Base-by-base conservation (phyloP, 2,888 invertebrate species). In the Ormyrus nitidulus region DNA sequence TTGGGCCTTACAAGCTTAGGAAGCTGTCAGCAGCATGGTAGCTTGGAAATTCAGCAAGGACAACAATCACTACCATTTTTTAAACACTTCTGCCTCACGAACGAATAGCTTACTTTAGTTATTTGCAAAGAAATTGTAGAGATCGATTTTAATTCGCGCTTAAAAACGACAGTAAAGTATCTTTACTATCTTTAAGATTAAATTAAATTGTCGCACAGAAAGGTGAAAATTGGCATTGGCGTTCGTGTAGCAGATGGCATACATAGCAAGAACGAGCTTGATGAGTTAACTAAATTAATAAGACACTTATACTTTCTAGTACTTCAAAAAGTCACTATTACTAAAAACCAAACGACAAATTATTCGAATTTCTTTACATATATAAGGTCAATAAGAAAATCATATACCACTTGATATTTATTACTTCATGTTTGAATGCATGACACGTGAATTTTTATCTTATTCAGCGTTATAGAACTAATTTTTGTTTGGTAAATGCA, bases 1-100 rank as follows among this genome's bases (percentile, higher is more conserved):
- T 77, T 82, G 65, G 34, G 71, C 77, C 79, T 78, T 78, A 71
- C 82, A 76, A 84, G 85, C 83, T 84, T 84, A 82, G 83, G 81
- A 82, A 80, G 79, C 85, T 85, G 80, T 84, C 80, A 84, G 84
- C 82, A 84, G 87, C 87, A 87, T 86, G 87, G 84, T 85, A 87
- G 86, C 61, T 54, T 71, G 48, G 59, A 75, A 61, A 68, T 76
- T 83, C 83, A 84, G 62, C 44, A 78, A 80, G 44, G 48, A 79
- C 51, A 78, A 51, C 64, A 59, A 49, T 79, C 72, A 51, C 69
- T 73, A 77, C 79, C 56, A 59, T 79, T 78, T 7, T 46, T 13
- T 51, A 44, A 51, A 71, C 13, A 61, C 51, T 56, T 48, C 8
- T 65, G 64, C 56, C 11, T n/a, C 65, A 73, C 73, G 64, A 65